phyloP scores from a whole-genome alignment of 2,113 vertebrate species.

The Nesoenas mayeri region DNA sequence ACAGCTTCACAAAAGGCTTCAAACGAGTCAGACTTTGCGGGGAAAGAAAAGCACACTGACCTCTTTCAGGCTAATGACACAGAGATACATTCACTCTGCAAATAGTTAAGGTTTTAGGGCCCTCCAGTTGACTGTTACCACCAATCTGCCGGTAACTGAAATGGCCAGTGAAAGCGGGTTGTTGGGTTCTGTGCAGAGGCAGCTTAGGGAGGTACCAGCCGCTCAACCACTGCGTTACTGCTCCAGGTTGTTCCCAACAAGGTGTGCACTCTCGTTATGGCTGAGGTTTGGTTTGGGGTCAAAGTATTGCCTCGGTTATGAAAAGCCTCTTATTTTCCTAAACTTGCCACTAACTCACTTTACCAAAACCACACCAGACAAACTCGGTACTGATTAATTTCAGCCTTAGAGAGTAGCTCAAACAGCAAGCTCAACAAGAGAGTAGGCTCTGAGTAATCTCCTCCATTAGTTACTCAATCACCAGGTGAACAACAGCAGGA shows the following conservation, averaged over 20 bases:
- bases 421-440: not conserved
- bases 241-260: not conserved
- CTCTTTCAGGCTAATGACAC: not conserved
- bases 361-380: not conserved
- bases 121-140: slow-evolving; percentile 1
- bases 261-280: not conserved
- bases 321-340: not conserved
- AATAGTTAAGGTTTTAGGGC: slow-evolving; percentile 32
- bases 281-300: not conserved
- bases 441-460: not conserved
- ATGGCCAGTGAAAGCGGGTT: not conserved
- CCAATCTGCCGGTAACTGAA: not conserved
- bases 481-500: not conserved
- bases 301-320: not conserved
- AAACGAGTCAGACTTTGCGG: not conserved
- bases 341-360: not conserved
- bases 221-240: not conserved
- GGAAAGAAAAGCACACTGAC: not conserved
- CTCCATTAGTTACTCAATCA: not conserved
- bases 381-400: not conserved
- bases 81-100: not conserved
- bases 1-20: not conserved
- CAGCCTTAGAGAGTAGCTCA: not conserved
- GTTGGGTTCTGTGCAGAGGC: slow-evolving; percentile 11
- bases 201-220: not conserved